These are phyloP conservation scores for Apostichopus californicus DNA, from an alignment of 35 echinoderm and acorn worm genomes.

Conservation along the genomic window DNA sequence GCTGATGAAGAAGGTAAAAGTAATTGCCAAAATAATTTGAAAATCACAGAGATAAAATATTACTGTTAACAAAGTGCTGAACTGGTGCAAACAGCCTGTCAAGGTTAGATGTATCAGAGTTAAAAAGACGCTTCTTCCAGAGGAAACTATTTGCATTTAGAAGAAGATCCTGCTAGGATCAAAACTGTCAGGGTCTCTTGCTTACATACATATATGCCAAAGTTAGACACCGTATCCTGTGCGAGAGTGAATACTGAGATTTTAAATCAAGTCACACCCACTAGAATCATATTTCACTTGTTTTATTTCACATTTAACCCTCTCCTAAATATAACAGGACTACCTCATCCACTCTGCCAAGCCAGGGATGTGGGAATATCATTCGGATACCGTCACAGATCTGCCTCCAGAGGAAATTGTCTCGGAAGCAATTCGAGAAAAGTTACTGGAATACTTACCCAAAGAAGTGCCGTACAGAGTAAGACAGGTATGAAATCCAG, in stretches of 20 bases:
- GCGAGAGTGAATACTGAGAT: too few relatives aligned
- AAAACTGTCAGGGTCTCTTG: background rate
- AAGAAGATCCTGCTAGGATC: background rate
- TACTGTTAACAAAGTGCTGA: too few relatives aligned
- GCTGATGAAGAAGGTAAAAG: too few relatives aligned
- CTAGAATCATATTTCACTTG: background rate
- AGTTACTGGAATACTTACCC: conserved; percentile 81
- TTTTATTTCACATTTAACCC: background rate
- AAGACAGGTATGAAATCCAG: conserved; percentile 56
- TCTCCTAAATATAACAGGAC: conserved; percentile 43
- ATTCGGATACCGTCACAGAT: conserved; percentile 83
- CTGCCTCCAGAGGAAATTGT: conserved; percentile 79
- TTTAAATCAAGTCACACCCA: too few relatives aligned
- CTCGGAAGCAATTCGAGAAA: conserved; percentile 82
- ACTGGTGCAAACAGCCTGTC: too few relatives aligned
- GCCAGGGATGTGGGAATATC: conserved; percentile 89
- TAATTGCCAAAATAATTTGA: too few relatives aligned
- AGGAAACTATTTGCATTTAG: too few relatives aligned
- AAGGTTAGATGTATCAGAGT: too few relatives aligned
- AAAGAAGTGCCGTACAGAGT: conserved; percentile 95
- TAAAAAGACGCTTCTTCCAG: too few relatives aligned
- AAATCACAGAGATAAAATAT: too few relatives aligned
- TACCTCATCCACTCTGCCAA: conserved; percentile 65
- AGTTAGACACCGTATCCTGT: too few relatives aligned
- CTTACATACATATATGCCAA: too few relatives aligned